Evolutionary conservation across 1,140 invertebrate species (phyloP).

Genomic region (Aphelenchoides avenae): DNA sequence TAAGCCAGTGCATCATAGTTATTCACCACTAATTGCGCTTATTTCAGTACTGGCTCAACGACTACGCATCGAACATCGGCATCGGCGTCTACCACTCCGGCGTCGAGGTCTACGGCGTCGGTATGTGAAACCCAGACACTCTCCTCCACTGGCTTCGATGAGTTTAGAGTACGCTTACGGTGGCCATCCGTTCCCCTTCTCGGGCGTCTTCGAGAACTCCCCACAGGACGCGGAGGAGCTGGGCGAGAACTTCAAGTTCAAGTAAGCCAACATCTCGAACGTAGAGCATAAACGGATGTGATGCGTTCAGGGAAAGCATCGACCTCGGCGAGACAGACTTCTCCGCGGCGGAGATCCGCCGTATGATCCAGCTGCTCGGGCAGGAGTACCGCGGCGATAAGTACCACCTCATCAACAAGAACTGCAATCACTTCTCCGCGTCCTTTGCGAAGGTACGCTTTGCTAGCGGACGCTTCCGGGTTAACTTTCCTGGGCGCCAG

Average conservation of each 20-base stretch:
- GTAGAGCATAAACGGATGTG: no score
- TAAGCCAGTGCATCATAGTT: no score
- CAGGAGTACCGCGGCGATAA: slow-evolving; percentile 94
- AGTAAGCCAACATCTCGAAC: no score
- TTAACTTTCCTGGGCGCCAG: no score
- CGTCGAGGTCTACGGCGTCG: slow-evolving; percentile 86
- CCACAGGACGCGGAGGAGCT: slow-evolving; percentile 89
- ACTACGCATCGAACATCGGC: slow-evolving; percentile 88
- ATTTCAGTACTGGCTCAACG: slow-evolving; percentile 85
- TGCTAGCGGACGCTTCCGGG: no score
- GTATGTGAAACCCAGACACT: slow-evolving; percentile 65
- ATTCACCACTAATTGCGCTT: no score
- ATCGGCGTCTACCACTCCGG: slow-evolving; percentile 97
- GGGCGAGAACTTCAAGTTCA: slow-evolving; percentile 95
- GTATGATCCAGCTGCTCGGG: slow-evolving; percentile 83
- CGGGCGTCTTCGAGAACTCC: slow-evolving; percentile 88
- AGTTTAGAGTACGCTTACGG: slow-evolving; percentile 93
- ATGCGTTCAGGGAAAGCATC: slow-evolving; percentile 76
- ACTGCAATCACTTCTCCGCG: slow-evolving; percentile 96
- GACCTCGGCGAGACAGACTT: slow-evolving; percentile 96
- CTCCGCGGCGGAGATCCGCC: slow-evolving; percentile 82
- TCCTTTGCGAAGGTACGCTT: slow-evolving; percentile 81
- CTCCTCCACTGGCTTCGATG: no score
- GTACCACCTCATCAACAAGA: slow-evolving; percentile 98
- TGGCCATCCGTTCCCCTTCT: slow-evolving; percentile 83